phyloP scores from a whole-genome alignment of 2,888 invertebrate species.

The Bellardia bayeri region DNA sequence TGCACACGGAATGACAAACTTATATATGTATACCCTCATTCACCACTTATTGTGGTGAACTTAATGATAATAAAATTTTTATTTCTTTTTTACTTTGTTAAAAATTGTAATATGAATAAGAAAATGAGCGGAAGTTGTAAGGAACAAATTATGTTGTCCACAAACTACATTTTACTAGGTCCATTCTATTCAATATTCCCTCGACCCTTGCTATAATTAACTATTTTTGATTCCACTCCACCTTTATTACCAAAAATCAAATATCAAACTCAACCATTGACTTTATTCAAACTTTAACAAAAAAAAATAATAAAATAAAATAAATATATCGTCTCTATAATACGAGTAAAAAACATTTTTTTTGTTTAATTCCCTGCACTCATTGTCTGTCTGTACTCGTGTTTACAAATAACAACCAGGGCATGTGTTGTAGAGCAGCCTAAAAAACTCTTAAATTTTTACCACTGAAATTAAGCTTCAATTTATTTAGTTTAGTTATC shows the following conservation, averaged over 20 bases:
- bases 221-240: not conserved
- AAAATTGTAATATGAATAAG: no score
- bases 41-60: no score
- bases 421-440: not conserved
- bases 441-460: slow-evolving; percentile 23
- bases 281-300: not conserved
- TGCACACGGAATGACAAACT: no score
- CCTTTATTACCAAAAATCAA: not conserved
- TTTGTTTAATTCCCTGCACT: not conserved
- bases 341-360: not conserved
- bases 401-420: slow-evolving; percentile 1
- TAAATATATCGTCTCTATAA: not conserved
- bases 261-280: no score
- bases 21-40: no score
- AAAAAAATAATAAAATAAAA: not conserved
- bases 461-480: slow-evolving; percentile 29
- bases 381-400: not conserved
- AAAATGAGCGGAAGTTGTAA: no score
- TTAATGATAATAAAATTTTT: no score
- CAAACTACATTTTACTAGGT: no score
- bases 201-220: not conserved
- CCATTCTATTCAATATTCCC: not conserved
- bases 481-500: not conserved
- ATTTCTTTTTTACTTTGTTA: no score
- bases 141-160: no score